phyloP scores from a whole-genome alignment of 2,797 vertebrate genomes.

The Intellagama lesueurii region DNA sequence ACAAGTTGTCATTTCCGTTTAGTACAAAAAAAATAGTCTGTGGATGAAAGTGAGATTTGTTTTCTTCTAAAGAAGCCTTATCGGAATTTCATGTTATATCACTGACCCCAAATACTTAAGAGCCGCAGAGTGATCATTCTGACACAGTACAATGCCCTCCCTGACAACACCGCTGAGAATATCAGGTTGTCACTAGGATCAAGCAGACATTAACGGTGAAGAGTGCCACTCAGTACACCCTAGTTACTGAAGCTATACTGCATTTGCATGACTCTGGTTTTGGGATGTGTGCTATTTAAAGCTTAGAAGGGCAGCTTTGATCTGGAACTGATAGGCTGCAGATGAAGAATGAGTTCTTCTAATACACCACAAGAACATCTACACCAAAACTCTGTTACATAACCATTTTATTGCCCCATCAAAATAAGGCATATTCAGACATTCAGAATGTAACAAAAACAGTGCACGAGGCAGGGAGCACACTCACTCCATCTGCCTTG shows the following conservation, averaged over 20 bases:
- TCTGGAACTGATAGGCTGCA: too few species aligned
- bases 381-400: neutral
- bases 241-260: neutral
- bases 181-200: neutral
- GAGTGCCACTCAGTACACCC: neutral
- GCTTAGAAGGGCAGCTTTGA: too few species aligned
- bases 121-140: neutral
- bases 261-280: neutral
- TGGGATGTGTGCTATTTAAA: too few species aligned
- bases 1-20: neutral
- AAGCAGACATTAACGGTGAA: neutral
- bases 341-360: neutral
- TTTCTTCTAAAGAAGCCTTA: neutral
- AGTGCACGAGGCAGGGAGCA: too few species aligned
- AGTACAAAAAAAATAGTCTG: neutral
- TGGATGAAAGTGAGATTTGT: neutral
- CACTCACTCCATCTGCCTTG: neutral
- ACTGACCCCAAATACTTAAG: neutral
- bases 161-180: neutral
- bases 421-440: too few species aligned
- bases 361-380: neutral
- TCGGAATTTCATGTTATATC: neutral
- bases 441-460: too few species aligned
- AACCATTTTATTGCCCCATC: too few species aligned
- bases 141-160: neutral